Base-by-base conservation (phyloP, 2,797 vertebrate genomes). In the Sebastes matsubarae region DNA sequence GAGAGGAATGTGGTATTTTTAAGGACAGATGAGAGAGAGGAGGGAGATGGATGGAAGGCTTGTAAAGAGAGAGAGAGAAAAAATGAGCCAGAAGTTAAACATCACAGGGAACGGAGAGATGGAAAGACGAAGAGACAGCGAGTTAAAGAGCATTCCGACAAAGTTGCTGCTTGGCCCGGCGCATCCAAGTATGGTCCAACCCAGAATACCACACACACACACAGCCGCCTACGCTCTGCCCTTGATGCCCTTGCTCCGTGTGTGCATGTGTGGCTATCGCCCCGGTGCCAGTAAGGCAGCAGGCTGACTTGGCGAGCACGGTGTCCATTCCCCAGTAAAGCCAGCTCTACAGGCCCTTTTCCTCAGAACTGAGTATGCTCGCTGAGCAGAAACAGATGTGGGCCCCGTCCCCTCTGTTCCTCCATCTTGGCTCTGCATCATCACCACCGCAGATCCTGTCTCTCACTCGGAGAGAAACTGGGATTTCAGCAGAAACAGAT, bases 351-450 rank as follows among this genome's bases (percentile, higher is more conserved):
- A 54, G 87, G 81, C 90, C 60, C 66, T 79, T 80, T 82, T 77
- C 81, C 85, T 91, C 82, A 74, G 83, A 91, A 81, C 81, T 72
- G 76, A 75, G 85, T 79, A 3, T 75, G 82, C 85, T 68, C 1
- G 42, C 79, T 94, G 91, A 93, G 90, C 87, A 93, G 88, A 93
- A 94, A 86, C 94, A 94, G 89, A 94, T 94, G 94, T 94, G 90
- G 50, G 81, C 77, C 77, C 32, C 68, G 84, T 90, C 90, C 89
- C 88, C 68, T 84, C 82, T 75, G 81, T 74, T 92, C 91, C 86
- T 88, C 90, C 90, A 88, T 92, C 86, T 91, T 94, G 93, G 90
- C 90, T 93, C 87, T 77, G 86, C 90, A 86, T 85, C 90, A 91
- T 81, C 91, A 86, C 85, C 88, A 83, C 90, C 82, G 29, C 88